These are phyloP conservation scores for Nomada lathburiana DNA, from an alignment of 2,888 invertebrate genomes.

Conservation along the genomic window DNA sequence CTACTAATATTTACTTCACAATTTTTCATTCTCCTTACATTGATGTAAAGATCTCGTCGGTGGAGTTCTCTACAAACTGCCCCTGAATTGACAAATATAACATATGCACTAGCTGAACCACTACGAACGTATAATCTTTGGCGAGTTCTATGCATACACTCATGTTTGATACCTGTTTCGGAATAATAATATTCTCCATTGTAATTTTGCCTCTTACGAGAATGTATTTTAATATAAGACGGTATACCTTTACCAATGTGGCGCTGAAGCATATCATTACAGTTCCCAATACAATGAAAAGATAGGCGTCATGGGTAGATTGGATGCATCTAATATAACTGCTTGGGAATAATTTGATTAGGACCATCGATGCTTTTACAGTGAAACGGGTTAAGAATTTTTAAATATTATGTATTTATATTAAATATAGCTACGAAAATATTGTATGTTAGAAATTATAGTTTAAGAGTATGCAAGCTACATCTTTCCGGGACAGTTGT, in stretches of 20 bases:
- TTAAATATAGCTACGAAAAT: no score
- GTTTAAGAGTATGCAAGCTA: no score
- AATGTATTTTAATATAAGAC: no score
- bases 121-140: background rate
- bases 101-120: constrained; percentile 14
- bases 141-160: background rate
- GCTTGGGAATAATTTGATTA: no score
- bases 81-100: constrained; percentile 21
- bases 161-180: background rate
- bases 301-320: background rate
- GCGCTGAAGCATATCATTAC: constrained; percentile 10
- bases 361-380: background rate
- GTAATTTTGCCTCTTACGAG: background rate
- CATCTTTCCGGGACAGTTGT: no score
- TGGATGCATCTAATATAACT: constrained; percentile 10
- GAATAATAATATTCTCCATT: background rate
- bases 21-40: constrained; percentile 11
- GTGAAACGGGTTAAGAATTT: no score
- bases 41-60: background rate
- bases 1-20: background rate
- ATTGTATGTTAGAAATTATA: no score
- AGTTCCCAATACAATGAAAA: constrained; percentile 1
- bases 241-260: constrained; percentile 15
- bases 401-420: background rate
- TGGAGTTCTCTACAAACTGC: constrained; percentile 12